These are phyloP conservation scores for Steatornis caripensis DNA, from an alignment of 2,113 vertebrate genomes.

Conservation along the genomic window DNA sequence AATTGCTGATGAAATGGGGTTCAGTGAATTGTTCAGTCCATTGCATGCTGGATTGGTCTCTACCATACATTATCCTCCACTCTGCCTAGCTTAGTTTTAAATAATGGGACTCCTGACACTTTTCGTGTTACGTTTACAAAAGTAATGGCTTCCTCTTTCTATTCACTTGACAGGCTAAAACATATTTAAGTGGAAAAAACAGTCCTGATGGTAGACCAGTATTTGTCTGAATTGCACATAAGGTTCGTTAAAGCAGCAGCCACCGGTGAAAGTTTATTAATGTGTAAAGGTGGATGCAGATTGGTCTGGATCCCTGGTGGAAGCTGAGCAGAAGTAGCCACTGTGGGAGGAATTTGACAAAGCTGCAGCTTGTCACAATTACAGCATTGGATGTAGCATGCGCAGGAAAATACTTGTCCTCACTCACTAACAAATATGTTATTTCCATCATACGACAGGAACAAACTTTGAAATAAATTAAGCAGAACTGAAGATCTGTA, in stretches of 20 bases:
- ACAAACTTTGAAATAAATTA: neutral
- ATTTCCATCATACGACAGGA: neutral
- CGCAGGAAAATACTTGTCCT: neutral
- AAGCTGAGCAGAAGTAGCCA: neutral
- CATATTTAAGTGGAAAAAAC: neutral
- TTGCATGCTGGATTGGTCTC: neutral
- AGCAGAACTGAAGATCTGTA: neutral
- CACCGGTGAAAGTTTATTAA: neutral
- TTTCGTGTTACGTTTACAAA: conserved; percentile 16
- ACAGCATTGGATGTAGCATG: neutral
- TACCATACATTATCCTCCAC: neutral
- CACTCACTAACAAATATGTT: fast-evolving
- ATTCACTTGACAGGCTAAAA: neutral
- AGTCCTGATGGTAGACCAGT: neutral
- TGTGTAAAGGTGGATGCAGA: neutral
- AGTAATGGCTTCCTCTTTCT: conserved; percentile 6
- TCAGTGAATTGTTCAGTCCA: neutral
- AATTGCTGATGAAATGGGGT: conserved; percentile 30
- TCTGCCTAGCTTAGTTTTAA: neutral
- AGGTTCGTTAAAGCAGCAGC: neutral
- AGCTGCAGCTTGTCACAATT: neutral
- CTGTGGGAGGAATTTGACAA: neutral
- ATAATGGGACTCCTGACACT: neutral
- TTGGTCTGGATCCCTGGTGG: neutral
- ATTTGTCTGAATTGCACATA: neutral